A percentile compares a stretch with the other conserved stretches of the same genome.
Conservation (phyloP, 2,797 vertebrate genomes). For the Coracias cyanogaster region DNA sequence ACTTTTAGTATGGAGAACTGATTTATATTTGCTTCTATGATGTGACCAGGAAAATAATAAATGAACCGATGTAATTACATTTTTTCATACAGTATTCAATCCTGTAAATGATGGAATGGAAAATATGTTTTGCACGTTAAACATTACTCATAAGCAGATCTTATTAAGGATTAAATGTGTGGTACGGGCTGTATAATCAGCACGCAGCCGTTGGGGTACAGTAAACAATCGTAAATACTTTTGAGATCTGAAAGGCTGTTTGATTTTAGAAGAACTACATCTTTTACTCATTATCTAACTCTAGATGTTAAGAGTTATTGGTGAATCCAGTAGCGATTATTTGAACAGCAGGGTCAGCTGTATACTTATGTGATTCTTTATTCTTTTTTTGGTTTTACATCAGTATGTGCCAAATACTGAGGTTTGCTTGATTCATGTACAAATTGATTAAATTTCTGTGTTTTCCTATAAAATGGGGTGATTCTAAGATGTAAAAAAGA, state of each 20-base stretch:
- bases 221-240: neutral
- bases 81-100: neutral
- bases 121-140: neutral
- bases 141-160: neutral
- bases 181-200: neutral
- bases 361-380: fast-evolving
- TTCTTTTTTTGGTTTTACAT: neutral
- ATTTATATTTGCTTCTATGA: neutral
- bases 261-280: neutral
- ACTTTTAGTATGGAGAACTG: neutral
- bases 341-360: neutral
- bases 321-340: neutral
- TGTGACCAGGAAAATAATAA: neutral
- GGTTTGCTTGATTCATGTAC: neutral
- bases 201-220: neutral
- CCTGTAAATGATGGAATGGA: neutral
- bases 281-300: neutral
- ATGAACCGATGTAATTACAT: neutral
- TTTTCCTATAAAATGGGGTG: neutral
- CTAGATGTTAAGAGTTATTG: neutral
- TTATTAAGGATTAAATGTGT: neutral
- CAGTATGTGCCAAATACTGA: neutral
- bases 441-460: neutral
- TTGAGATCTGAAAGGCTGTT: neutral
- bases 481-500: neutral